Evolutionary conservation across 2,888 invertebrate genomes (phyloP).

Genomic region (Eubasilissa splendida): DNA sequence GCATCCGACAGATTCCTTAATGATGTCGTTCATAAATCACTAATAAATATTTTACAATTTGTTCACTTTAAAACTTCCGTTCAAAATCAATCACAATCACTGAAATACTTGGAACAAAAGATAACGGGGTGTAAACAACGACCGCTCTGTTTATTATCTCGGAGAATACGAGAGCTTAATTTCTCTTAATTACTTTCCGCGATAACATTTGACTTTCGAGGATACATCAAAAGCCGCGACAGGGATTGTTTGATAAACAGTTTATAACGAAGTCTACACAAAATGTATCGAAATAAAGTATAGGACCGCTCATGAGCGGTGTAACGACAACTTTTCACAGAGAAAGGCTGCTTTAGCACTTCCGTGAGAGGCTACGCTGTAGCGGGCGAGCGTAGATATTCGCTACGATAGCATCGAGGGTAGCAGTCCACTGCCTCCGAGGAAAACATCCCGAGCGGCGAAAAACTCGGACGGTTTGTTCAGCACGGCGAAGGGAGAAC

Average conservation of each 20-base stretch:
- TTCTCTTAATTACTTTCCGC: slow-evolving; percentile 20
- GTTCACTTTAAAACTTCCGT: slow-evolving; percentile 32
- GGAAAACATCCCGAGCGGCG: slow-evolving; percentile 25
- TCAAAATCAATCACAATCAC: slow-evolving; percentile 42
- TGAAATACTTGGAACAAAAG: slow-evolving; percentile 28
- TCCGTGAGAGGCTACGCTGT: slow-evolving; percentile 24
- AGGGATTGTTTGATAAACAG: slow-evolving; percentile 20
- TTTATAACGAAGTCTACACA: neutral
- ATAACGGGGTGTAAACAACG: slow-evolving; percentile 29
- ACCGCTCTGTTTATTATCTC: slow-evolving; percentile 14
- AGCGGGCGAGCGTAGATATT: slow-evolving; percentile 33
- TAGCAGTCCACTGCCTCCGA: slow-evolving; percentile 26
- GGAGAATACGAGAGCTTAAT: neutral
- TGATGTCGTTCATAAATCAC: slow-evolving; percentile 42
- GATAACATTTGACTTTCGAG: slow-evolving; percentile 42
- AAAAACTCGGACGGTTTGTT: slow-evolving; percentile 11
- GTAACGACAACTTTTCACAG: slow-evolving; percentile 29
- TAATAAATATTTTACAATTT: slow-evolving; percentile 18
- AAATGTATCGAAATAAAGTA: neutral
- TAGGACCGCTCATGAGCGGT: slow-evolving; percentile 43
- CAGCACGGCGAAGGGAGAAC: slow-evolving; percentile 2
- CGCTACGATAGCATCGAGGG: slow-evolving; percentile 30
- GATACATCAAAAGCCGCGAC: slow-evolving; percentile 31
- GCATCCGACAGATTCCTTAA: slow-evolving; percentile 48
- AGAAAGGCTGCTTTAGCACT: slow-evolving; percentile 31